Conservation (phyloP, 1,140 invertebrate species). For the Cardiocondyla obscurior region DNA sequence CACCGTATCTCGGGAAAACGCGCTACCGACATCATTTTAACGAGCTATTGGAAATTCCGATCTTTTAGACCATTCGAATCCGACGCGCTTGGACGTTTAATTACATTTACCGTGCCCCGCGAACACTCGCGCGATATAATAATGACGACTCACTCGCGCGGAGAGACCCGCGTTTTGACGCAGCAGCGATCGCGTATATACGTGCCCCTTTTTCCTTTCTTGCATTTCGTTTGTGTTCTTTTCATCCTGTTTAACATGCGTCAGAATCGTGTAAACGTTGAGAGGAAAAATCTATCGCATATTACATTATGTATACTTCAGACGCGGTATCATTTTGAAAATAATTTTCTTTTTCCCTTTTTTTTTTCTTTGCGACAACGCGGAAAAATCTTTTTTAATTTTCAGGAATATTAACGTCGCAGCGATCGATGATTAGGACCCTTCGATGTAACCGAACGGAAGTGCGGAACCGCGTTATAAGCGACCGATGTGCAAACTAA, state of each 20-base stretch:
- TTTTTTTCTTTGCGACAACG: background rate
- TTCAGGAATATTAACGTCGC: background rate
- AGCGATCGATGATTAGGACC: slow-evolving; percentile 42
- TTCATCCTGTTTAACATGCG: background rate
- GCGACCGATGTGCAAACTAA: slow-evolving; percentile 23
- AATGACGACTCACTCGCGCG: background rate
- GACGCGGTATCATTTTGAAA: background rate
- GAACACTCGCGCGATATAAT: slow-evolving; percentile 16
- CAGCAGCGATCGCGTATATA: background rate
- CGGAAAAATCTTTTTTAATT: slow-evolving; percentile 22
- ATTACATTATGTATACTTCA: background rate
- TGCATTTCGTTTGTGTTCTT: background rate
- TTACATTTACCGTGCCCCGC: slow-evolving; percentile 13
- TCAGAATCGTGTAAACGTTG: background rate
- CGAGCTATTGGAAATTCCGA: slow-evolving; percentile 46
- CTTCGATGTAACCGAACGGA: slow-evolving; percentile 26
- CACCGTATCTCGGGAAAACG: background rate
- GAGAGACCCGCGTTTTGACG: background rate
- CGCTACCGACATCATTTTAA: slow-evolving; percentile 29
- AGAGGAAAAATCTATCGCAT: background rate
- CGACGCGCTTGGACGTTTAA: slow-evolving; percentile 21
- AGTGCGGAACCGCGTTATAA: background rate
- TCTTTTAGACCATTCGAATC: slow-evolving; percentile 10
- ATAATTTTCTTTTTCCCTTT: no score
- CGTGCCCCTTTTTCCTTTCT: no score